A percentile compares a stretch with the other conserved stretches of the same genome.
Evolutionary conservation across 1,140 invertebrate genomes (phyloP).

Genomic region (Drosophila obscura): DNA sequence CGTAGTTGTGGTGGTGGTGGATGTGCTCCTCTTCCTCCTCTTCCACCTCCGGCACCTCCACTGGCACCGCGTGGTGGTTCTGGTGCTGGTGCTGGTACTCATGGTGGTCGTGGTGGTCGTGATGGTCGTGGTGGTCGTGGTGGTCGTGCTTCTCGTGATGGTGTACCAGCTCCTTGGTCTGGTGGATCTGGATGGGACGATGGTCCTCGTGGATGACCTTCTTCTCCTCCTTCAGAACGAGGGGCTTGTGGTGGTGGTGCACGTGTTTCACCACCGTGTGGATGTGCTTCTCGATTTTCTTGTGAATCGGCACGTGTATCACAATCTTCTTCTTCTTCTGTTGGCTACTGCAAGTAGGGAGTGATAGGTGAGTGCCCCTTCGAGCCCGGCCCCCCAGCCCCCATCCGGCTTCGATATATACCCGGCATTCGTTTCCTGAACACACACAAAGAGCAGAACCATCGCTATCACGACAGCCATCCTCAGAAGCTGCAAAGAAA

Average conservation of each 20-base stretch:
- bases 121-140: slow-evolving; percentile 56
- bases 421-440: slow-evolving; percentile 68
- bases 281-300: slow-evolving; percentile 81
- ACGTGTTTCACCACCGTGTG: slow-evolving; percentile 80
- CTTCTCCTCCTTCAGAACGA: slow-evolving; percentile 82
- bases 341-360: slow-evolving; percentile 33
- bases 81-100: slow-evolving; percentile 57
- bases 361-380: neutral
- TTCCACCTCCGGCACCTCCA: slow-evolving; percentile 31
- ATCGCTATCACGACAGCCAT: slow-evolving; percentile 59
- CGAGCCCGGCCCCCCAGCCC: too few species aligned
- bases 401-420: slow-evolving; percentile 18
- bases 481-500: slow-evolving; percentile 52
- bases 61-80: slow-evolving; percentile 47
- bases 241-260: slow-evolving; percentile 83
- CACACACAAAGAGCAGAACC: slow-evolving; percentile 54
- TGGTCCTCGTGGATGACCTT: slow-evolving; percentile 80
- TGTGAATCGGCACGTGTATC: slow-evolving; percentile 82
- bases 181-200: slow-evolving; percentile 73
- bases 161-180: slow-evolving; percentile 79
- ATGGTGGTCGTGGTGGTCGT: slow-evolving; percentile 57
- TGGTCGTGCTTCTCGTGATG: slow-evolving; percentile 76
- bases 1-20: slow-evolving; percentile 79
- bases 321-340: slow-evolving; percentile 83
- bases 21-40: slow-evolving; percentile 78